phyloP scores from a whole-genome alignment of 2,888 invertebrate genomes.

The Polydrusus pterygomalis region DNA sequence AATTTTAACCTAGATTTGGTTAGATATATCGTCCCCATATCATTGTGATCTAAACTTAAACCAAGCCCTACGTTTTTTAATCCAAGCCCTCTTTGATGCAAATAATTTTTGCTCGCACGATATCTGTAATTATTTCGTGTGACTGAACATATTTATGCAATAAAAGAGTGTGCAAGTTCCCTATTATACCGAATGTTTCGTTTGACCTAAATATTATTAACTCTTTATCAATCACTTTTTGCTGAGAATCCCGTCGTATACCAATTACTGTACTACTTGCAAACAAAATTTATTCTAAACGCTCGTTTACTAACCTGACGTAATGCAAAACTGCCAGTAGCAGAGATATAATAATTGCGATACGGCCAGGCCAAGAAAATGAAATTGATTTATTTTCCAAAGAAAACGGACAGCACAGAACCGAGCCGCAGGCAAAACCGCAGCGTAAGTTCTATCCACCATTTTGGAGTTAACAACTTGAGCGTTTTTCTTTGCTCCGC shows the following conservation, averaged over 20 bases:
- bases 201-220: too few species aligned
- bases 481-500: slow-evolving; percentile 39
- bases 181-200: too few species aligned
- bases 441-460: slow-evolving; percentile 48
- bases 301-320: too few species aligned
- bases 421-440: slow-evolving; percentile 49
- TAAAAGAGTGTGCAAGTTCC: too few species aligned
- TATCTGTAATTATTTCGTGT: too few species aligned
- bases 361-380: slow-evolving; percentile 45
- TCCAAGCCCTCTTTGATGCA: too few species aligned
- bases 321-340: slow-evolving; percentile 34
- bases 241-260: neutral
- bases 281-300: neutral
- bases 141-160: too few species aligned
- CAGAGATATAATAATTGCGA: slow-evolving; percentile 52
- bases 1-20: too few species aligned
- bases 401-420: slow-evolving; percentile 43
- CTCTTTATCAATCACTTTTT: slow-evolving; percentile 1
- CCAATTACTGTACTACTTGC: neutral
- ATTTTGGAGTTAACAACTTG: slow-evolving; percentile 41
- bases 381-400: slow-evolving; percentile 50
- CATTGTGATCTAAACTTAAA: too few species aligned
- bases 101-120: too few species aligned
- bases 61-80: too few species aligned
- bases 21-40: too few species aligned